A percentile compares a stretch with the other conserved stretches of the same genome.
Evolutionary conservation across 1,140 invertebrate genomes (phyloP).

Genomic region (Camponotus vicinus): DNA sequence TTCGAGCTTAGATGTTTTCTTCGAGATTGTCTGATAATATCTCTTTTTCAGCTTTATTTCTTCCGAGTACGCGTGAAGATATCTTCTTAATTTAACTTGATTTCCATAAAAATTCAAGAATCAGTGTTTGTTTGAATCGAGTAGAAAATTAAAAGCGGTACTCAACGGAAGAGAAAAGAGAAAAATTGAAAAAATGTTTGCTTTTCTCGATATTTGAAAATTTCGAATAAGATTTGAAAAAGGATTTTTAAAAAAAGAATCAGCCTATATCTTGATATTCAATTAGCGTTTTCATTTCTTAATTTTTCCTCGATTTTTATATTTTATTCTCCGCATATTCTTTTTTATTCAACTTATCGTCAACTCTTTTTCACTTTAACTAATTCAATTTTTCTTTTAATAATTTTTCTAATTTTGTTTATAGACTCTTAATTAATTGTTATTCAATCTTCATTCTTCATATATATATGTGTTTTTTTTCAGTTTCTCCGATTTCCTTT

Average conservation of each 20-base stretch:
- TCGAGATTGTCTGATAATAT: neutral
- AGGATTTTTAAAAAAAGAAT: too few relatives aligned
- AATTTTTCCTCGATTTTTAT: neutral
- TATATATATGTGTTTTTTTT: neutral
- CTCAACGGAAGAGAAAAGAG: too few relatives aligned
- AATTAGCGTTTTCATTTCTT: neutral
- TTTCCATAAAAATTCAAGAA: too few relatives aligned
- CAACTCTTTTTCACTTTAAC: neutral
- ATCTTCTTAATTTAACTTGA: neutral
- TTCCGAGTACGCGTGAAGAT: neutral
- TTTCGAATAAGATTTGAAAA: too few relatives aligned
- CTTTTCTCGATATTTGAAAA: too few relatives aligned
- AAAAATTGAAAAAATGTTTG: too few relatives aligned
- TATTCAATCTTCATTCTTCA: neutral
- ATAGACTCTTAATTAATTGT: too few relatives aligned
- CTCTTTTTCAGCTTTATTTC: neutral
- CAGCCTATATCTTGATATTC: too few relatives aligned
- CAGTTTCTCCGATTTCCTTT: neutral
- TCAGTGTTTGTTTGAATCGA: neutral
- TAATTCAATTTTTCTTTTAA: neutral
- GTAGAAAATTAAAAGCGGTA: neutral
- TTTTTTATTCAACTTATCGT: neutral
- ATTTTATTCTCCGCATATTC: neutral
- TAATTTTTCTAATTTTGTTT: neutral
- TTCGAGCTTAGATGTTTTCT: constrained; percentile 13